Evolutionary conservation across 2,888 invertebrate genomes (phyloP).

Genomic region (Eupsilia transversa): DNA sequence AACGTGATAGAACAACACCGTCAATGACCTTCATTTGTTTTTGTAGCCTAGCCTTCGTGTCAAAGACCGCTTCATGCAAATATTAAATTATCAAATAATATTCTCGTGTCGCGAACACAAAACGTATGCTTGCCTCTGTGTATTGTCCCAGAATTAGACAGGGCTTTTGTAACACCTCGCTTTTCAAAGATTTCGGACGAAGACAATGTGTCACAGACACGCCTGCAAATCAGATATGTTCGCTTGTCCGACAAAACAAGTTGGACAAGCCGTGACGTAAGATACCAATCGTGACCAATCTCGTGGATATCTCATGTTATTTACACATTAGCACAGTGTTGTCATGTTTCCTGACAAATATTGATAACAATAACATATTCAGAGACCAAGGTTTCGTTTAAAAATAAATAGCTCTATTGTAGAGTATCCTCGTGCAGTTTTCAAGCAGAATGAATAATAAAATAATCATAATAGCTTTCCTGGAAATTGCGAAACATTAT

Average conservation of each 20-base stretch:
- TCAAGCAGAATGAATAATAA: slow-evolving; percentile 46
- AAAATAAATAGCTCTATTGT: slow-evolving; percentile 25
- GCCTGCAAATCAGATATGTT: slow-evolving; percentile 80
- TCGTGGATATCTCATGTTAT: slow-evolving; percentile 69
- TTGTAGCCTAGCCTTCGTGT: slow-evolving; percentile 42
- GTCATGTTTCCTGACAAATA: slow-evolving; percentile 73
- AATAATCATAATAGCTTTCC: slow-evolving; percentile 54
- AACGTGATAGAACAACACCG: background rate
- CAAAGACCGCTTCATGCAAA: slow-evolving; percentile 51
- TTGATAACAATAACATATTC: slow-evolving; percentile 53
- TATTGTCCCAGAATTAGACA: slow-evolving; percentile 65
- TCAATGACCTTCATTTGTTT: slow-evolving; percentile 29
- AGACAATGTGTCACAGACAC: slow-evolving; percentile 83
- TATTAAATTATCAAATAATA: slow-evolving; percentile 55
- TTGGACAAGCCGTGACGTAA: slow-evolving; percentile 80
- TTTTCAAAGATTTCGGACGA: slow-evolving; percentile 70
- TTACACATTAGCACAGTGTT: slow-evolving; percentile 67
- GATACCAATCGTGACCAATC: slow-evolving; percentile 74
- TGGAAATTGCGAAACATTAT: slow-evolving; percentile 65
- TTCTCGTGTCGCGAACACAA: slow-evolving; percentile 35
- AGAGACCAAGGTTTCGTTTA: slow-evolving; percentile 52
- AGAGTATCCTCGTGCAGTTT: slow-evolving; percentile 16
- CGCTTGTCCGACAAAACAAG: slow-evolving; percentile 76
- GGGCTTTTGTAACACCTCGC: slow-evolving; percentile 68
- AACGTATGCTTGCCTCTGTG: slow-evolving; percentile 46